These are phyloP conservation scores for Drosophila subobscura DNA, from an alignment of 1,140 invertebrate species.

Conservation along the genomic window DNA sequence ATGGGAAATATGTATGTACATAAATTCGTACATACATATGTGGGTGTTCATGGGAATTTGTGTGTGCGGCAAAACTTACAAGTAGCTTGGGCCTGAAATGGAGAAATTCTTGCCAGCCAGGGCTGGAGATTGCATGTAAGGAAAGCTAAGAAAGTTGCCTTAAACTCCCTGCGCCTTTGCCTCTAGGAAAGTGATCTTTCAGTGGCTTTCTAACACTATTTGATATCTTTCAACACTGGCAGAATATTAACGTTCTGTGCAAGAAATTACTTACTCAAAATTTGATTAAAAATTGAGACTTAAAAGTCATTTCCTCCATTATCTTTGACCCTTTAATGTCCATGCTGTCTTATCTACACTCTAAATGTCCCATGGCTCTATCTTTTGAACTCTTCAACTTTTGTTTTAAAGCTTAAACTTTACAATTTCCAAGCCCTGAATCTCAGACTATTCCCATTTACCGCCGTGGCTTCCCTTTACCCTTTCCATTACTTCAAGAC, in stretches of 20 bases:
- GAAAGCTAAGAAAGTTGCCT: not conserved
- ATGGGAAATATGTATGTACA: constrained; percentile 34
- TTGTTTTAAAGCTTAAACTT: not conserved
- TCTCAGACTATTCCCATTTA: constrained; percentile 5
- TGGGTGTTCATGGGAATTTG: not conserved
- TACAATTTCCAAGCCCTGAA: constrained; percentile 10
- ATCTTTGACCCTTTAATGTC: too few species aligned
- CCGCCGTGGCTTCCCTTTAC: constrained; percentile 6
- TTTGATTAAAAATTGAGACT: too few species aligned
- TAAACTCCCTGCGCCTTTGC: too few species aligned
- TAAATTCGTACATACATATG: not conserved
- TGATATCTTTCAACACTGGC: too few species aligned
- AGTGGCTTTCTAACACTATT: not conserved
- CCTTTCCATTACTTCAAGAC: constrained; percentile 31
- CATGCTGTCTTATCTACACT: too few species aligned
- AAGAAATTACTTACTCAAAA: too few species aligned
- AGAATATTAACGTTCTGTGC: too few species aligned
- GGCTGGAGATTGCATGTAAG: constrained; percentile 5
- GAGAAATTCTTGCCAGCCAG: constrained; percentile 11
- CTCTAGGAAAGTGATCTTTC: too few species aligned
- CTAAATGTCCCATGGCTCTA: too few species aligned
- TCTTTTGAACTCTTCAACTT: not conserved
- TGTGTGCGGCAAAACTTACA: not conserved
- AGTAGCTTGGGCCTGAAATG: constrained; percentile 25
- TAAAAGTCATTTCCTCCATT: too few species aligned